Percentiles rank a stretch among this genome's conserved stretches.
Evolutionary conservation across 2,888 invertebrate species (phyloP).

Genomic region (Rhagonycha fulva): DNA sequence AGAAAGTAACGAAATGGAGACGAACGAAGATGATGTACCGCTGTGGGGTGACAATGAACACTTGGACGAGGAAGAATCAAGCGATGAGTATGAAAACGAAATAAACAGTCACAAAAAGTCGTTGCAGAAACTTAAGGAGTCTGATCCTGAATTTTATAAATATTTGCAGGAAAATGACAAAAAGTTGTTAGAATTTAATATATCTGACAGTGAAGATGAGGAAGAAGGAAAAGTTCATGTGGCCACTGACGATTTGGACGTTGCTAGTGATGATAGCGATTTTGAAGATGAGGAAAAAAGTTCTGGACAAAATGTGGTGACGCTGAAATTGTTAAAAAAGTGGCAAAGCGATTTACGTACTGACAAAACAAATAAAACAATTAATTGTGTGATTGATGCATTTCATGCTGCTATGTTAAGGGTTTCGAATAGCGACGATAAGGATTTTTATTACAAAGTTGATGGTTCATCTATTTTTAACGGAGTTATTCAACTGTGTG

Average conservation of each 20-base stretch:
- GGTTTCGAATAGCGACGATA: conserved; percentile 59
- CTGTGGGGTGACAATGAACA: conserved; percentile 24
- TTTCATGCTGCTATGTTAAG: conserved; percentile 78
- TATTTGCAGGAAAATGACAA: conserved; percentile 86
- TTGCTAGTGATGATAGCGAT: conserved; percentile 87
- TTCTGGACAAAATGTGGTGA: conserved; percentile 57
- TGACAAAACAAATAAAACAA: conserved; percentile 67
- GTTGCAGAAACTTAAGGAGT: conserved; percentile 74
- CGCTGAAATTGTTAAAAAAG: conserved; percentile 71
- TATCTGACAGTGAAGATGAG: conserved; percentile 59
- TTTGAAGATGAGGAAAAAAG: conserved; percentile 55
- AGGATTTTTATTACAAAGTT: conserved; percentile 65
- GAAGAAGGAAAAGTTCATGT: conserved; percentile 61
- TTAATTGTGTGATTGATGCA: conserved; percentile 71
- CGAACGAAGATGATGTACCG: background rate
- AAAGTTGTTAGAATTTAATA: conserved; percentile 75
- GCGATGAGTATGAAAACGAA: conserved; percentile 44
- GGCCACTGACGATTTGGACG: conserved; percentile 67
- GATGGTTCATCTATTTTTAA: conserved; percentile 85
- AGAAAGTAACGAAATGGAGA: background rate
- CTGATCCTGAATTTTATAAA: conserved; percentile 88
- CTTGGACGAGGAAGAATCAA: conserved; percentile 13
- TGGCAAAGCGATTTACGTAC: conserved; percentile 74
- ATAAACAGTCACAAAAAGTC: conserved; percentile 67
- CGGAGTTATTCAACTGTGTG: conserved; percentile 85